Evolutionary conservation across 1,140 invertebrate genomes (phyloP), one percentile per base, ranked within the genome.

Genomic region (Homalodisca vitripennis): DNA sequence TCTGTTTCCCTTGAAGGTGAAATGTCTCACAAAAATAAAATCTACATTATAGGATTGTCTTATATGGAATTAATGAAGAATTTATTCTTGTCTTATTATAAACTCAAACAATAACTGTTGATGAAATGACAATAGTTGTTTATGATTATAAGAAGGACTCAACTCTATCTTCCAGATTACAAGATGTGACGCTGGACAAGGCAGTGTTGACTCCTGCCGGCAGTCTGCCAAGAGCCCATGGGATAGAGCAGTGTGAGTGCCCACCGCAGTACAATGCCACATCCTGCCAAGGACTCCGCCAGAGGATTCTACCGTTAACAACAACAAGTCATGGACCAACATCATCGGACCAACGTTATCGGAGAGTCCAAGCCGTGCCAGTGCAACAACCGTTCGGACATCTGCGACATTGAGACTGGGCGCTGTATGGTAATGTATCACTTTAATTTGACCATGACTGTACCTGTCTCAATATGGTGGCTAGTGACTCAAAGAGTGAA

Each of bases 211-310:
- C 86, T 0, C 79, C 84, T 26, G 87, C 82, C 63, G 85, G 81
- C 67, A 85, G 85, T 1, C 85, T 86, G 20, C 84, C 84, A 66
- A 57, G 48, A n/a, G 94, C 93, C 1, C 80, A 83, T 53, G 93
- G 94, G 1, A 88, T 98, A 6, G 97, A 99, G 81, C 82, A 90
- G 55, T 98, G 97, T 78, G 82, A 87, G n/a, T 95, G 93, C 77
- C 92, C 93, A 0, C 77, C 80, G 3, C 84, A 89, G 48, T 96
- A 94, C 79, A 87, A 87, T 73, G 87, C 90, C 0, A 86, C 87
- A 0, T 95, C 93, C 0, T 96, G 94, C 80, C 93, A 96, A 77
- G 77, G 85, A 95, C 78, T 93, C 95, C 0, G 93, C 89, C 31
- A 79, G 86, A 24, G 97, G 96, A 0, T 97, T 90, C 78, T 98